Conservation (phyloP, 64 coral and sea anemone species). For the Montipora sp. region DNA sequence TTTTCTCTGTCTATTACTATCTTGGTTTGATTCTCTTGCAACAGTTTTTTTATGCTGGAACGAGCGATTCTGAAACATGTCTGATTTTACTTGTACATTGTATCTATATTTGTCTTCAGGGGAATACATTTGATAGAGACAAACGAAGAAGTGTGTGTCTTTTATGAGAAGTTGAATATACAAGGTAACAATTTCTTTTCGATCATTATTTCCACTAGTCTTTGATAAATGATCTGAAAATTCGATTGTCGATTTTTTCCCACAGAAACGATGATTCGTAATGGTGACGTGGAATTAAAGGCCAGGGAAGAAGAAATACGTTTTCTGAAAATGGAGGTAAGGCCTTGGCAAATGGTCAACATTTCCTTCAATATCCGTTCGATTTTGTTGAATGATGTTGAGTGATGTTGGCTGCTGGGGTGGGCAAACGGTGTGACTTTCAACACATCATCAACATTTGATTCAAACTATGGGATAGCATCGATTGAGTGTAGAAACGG, state of each 20-base stretch:
- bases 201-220: neutral
- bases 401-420: no score
- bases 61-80: no score
- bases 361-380: no score
- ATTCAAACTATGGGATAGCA: no score
- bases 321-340: constrained; percentile 99
- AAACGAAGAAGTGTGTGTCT: constrained; percentile 99
- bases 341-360: neutral
- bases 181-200: constrained; percentile 75
- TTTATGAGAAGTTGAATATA: constrained; percentile 97
- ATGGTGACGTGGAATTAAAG: constrained; percentile 94
- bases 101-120: constrained; percentile 50
- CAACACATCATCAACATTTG: no score
- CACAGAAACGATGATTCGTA: constrained; percentile 94
- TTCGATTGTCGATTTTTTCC: neutral
- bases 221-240: neutral
- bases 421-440: no score
- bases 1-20: no score
- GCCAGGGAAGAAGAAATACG: constrained; percentile 95
- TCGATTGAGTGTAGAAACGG: no score
- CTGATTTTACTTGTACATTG: neutral
- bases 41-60: no score
- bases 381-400: no score
- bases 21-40: no score
- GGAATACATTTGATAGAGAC: constrained; percentile 97